A percentile compares a stretch with the other conserved stretches of the same genome.
Evolutionary conservation across 1,140 invertebrate species (phyloP).

Genomic region (Drosophila nigrodunni): DNA sequence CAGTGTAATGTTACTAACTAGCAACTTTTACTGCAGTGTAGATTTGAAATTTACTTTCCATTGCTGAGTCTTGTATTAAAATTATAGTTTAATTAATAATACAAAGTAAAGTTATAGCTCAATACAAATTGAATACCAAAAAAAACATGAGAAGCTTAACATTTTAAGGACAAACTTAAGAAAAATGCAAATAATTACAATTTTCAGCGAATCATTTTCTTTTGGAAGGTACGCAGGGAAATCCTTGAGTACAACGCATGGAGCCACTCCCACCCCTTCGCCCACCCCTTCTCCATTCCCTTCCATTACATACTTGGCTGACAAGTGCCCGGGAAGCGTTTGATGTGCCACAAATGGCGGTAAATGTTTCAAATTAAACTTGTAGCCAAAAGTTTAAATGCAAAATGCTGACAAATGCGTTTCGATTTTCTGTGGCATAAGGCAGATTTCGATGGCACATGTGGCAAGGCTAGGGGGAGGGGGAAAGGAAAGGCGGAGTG

Average conservation of each 20-base stretch:
- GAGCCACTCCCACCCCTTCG: background rate
- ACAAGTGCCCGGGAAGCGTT: constrained; percentile 20
- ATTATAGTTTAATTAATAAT: too few relatives aligned
- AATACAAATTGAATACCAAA: background rate
- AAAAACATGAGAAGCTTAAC: background rate
- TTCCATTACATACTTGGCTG: background rate
- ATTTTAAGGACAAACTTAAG: background rate
- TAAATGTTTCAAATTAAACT: constrained; percentile 61
- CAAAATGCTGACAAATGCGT: constrained; percentile 76
- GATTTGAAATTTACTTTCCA: too few relatives aligned
- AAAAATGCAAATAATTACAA: constrained; percentile 7
- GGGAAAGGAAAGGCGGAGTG: background rate
- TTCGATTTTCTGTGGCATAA: constrained; percentile 52
- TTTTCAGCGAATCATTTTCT: background rate
- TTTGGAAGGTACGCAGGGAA: background rate
- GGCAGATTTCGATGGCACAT: background rate
- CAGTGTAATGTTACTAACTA: too few relatives aligned
- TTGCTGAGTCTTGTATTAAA: too few relatives aligned
- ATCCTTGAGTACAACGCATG: constrained; percentile 6
- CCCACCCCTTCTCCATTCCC: background rate
- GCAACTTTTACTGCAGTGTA: too few relatives aligned
- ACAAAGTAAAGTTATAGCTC: too few relatives aligned
- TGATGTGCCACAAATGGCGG: constrained; percentile 61
- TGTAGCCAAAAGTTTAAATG: constrained; percentile 72
- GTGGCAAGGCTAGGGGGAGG: background rate